These are phyloP conservation scores for Antechinus flavipes DNA, from an alignment of 2,113 vertebrate genomes.

Conservation along the genomic window DNA sequence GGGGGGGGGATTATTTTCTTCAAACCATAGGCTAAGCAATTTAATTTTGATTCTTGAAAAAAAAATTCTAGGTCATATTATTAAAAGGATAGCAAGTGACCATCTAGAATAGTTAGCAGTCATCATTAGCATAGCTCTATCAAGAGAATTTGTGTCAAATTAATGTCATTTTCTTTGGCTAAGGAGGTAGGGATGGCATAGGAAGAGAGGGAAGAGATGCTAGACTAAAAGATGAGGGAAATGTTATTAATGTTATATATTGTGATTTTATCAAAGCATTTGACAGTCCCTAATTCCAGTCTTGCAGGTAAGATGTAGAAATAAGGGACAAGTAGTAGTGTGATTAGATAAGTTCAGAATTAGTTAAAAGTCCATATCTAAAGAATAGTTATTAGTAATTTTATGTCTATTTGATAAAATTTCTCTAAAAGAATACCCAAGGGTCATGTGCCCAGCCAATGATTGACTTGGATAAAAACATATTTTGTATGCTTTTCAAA, in stretches of 20 bases:
- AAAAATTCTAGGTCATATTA: not conserved
- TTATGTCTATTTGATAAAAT: not conserved
- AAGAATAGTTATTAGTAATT: not conserved
- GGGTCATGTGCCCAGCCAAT: not conserved
- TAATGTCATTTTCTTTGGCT: not conserved
- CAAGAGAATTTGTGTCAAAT: not conserved
- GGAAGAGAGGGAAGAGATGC: not conserved
- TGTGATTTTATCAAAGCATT: not conserved
- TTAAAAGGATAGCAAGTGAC: not conserved
- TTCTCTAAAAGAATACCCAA: not conserved
- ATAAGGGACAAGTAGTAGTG: not conserved
- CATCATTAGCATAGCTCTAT: not conserved
- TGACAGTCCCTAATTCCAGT: not conserved
- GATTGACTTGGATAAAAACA: not conserved
- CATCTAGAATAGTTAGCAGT: not conserved
- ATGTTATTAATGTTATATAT: not conserved
- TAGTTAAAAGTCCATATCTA: not conserved
- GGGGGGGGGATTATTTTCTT: no score
- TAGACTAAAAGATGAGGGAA: not conserved
- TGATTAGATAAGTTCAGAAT: not conserved
- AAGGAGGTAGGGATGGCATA: not conserved
- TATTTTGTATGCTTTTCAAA: not conserved
- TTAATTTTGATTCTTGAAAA: not conserved
- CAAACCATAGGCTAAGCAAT: not conserved
- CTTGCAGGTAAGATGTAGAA: not conserved